Evolutionary conservation across 2,797 vertebrate genomes (phyloP).

Genomic region (Sorex maritimensis): DNA sequence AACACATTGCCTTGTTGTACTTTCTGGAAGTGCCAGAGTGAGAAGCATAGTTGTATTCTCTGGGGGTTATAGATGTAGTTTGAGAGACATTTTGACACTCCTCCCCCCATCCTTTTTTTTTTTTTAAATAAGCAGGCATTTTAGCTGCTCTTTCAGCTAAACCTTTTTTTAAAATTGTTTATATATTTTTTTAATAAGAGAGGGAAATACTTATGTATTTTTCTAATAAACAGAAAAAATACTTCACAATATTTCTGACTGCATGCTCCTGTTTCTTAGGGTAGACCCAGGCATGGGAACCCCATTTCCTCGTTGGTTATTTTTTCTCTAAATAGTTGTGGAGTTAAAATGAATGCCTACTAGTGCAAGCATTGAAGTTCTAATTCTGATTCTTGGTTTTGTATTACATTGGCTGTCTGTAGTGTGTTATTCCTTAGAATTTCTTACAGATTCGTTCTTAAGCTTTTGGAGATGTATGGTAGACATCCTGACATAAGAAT

Average conservation of each 20-base stretch:
- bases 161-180: slow-evolving; percentile 50
- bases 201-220: neutral
- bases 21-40: slow-evolving; percentile 33
- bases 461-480: slow-evolving; percentile 69
- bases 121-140: neutral
- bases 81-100: slow-evolving; percentile 44
- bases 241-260: slow-evolving; percentile 2
- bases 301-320: slow-evolving; percentile 37
- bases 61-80: slow-evolving; percentile 44
- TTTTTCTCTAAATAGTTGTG: slow-evolving; percentile 56
- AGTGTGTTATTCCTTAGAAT: slow-evolving; percentile 61
- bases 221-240: slow-evolving; percentile 48
- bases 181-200: neutral
- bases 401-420: slow-evolving; percentile 36
- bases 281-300: slow-evolving; percentile 1
- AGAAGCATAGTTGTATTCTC: neutral
- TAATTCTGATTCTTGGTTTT: slow-evolving; percentile 39
- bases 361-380: slow-evolving; percentile 50
- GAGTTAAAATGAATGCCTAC: slow-evolving; percentile 59
- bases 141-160: slow-evolving; percentile 36
- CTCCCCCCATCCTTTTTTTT: neutral
- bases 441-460: slow-evolving; percentile 73
- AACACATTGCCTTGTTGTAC: neutral
- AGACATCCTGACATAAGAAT: slow-evolving; percentile 56
- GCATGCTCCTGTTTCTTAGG: neutral